These are phyloP conservation scores for Gastrophryne carolinensis DNA, from an alignment of 2,797 vertebrate species.

Conservation along the genomic window DNA sequence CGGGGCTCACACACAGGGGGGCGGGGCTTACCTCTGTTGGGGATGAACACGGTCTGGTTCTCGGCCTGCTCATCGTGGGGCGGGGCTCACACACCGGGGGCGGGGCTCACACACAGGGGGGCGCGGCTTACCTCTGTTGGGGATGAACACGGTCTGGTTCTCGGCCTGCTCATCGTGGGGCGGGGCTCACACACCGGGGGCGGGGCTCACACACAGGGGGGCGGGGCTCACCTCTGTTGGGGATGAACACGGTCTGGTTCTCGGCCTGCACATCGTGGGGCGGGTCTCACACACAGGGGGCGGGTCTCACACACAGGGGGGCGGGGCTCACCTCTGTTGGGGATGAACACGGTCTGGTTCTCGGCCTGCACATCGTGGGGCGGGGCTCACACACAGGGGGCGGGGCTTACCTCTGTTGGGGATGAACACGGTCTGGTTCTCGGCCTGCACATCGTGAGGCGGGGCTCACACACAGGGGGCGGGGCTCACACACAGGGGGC, in stretches of 20 bases:
- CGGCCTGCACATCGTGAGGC: constrained; percentile 93
- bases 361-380: constrained; percentile 94
- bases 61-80: constrained; percentile 94
- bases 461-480: no score
- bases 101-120: neutral
- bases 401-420: constrained; percentile 88
- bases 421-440: constrained; percentile 93
- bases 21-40: constrained; percentile 85
- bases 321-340: constrained; percentile 85
- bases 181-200: no score
- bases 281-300: no score
- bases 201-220: neutral
- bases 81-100: no score
- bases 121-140: constrained; percentile 85
- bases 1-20: constrained; percentile 64
- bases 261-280: constrained; percentile 94
- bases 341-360: constrained; percentile 93
- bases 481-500: neutral
- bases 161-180: constrained; percentile 94
- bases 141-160: constrained; percentile 93
- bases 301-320: neutral
- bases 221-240: constrained; percentile 85
- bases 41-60: constrained; percentile 93
- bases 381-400: constrained; percentile 19
- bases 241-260: constrained; percentile 93